These are phyloP conservation scores for Haplochromis vanheusdeni DNA, from an alignment of 2,113 vertebrate species.

Conservation along the genomic window DNA sequence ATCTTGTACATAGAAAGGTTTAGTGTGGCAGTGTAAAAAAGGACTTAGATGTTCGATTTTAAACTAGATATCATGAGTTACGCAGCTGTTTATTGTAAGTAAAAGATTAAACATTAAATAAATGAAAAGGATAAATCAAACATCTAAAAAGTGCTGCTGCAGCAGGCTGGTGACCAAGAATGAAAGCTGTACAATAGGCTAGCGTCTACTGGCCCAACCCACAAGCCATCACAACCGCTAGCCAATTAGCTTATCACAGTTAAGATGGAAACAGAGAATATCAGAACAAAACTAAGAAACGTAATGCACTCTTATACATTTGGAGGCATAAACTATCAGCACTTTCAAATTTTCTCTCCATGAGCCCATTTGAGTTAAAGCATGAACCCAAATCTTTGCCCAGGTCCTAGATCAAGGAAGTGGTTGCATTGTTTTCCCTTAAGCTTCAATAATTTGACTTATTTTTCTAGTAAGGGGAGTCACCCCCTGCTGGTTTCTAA, in stretches of 20 bases:
- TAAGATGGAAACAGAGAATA: background rate
- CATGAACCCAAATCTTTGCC: background rate
- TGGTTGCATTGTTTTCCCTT: background rate
- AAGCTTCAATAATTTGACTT: background rate
- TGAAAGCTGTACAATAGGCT: background rate
- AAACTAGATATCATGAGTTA: background rate
- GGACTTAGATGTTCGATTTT: background rate
- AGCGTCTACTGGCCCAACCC: background rate
- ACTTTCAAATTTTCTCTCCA: background rate
- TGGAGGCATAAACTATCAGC: background rate
- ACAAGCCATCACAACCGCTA: background rate
- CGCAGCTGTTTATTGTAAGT: background rate
- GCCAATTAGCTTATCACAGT: background rate
- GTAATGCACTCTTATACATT: background rate
- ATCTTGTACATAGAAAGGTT: background rate
- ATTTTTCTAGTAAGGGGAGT: background rate
- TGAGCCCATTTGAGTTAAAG: background rate
- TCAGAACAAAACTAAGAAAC: background rate
- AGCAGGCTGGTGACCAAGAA: background rate
- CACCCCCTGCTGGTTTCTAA: background rate
- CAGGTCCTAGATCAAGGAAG: background rate
- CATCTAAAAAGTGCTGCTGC: background rate
- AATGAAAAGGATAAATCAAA: background rate
- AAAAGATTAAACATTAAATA: background rate
- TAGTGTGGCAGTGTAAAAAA: background rate